Conservation (phyloP, 2,113 vertebrate genomes). For the Podiceps cristatus region DNA sequence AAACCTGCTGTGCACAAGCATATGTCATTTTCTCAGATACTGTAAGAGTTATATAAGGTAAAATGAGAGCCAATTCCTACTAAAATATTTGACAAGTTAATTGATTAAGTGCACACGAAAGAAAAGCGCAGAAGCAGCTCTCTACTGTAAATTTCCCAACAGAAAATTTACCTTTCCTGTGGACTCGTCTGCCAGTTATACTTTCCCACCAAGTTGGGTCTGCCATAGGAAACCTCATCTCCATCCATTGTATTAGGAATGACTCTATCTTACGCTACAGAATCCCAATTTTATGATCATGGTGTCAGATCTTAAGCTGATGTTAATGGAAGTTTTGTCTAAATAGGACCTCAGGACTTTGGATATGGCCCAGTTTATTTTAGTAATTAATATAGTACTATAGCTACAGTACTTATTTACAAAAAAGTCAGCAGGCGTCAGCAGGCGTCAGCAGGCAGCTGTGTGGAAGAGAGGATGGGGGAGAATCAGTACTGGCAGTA, state of each 20-base stretch:
- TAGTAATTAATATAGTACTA: slow-evolving; percentile 41
- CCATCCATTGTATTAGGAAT: not conserved
- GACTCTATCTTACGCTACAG: not conserved
- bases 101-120: not conserved
- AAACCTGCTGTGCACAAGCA: not conserved
- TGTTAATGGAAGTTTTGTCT: not conserved
- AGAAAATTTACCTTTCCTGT: slow-evolving; percentile 21
- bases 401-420: slow-evolving; percentile 33
- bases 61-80: not conserved
- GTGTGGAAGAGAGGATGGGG: slow-evolving; percentile 48
- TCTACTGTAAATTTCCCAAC: not conserved
- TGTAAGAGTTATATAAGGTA: not conserved
- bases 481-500: slow-evolving; percentile 59
- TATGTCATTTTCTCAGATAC: not conserved
- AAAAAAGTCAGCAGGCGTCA: slow-evolving; percentile 49
- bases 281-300: not conserved
- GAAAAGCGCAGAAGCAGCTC: not conserved
- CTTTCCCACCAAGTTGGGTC: not conserved
- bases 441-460: slow-evolving; percentile 60
- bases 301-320: not conserved
- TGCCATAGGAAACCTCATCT: not conserved
- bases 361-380: not conserved
- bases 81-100: slow-evolving; percentile 18
- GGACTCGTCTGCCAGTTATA: not conserved
- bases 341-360: not conserved